Evolutionary conservation across 2,888 invertebrate species (phyloP).

Genomic region (Ophion ellenae): DNA sequence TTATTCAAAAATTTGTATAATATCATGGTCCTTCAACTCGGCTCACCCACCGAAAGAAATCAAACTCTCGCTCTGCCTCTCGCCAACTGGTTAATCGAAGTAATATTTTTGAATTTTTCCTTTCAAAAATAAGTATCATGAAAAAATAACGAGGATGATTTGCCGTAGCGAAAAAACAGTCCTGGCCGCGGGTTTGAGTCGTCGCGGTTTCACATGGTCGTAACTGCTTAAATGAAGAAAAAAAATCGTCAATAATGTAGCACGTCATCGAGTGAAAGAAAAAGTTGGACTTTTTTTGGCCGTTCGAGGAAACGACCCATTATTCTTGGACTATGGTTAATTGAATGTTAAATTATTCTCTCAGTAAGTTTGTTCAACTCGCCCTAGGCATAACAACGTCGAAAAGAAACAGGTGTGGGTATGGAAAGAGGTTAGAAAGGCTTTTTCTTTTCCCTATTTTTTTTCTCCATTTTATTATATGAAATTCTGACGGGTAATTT

Average conservation of each 20-base stretch:
- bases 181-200: background rate
- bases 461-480: constrained; percentile 31
- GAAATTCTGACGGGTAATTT: constrained; percentile 57
- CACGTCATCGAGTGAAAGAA: constrained; percentile 16
- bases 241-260: constrained; percentile 31
- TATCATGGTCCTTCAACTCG: background rate
- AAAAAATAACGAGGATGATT: too few relatives aligned
- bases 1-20: too few relatives aligned
- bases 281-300: constrained; percentile 26
- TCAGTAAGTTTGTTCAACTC: constrained; percentile 56
- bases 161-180: background rate
- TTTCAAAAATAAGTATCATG: too few relatives aligned
- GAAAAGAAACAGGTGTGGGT: constrained; percentile 18
- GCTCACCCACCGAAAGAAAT: background rate
- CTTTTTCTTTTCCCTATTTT: constrained; percentile 32
- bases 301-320: constrained; percentile 35
- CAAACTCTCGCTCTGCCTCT: background rate
- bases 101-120: background rate
- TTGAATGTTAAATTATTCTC: constrained; percentile 65
- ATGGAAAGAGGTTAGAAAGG: constrained; percentile 27
- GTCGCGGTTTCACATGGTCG: background rate
- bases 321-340: constrained; percentile 54
- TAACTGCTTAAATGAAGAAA: constrained; percentile 1
- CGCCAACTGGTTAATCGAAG: background rate
- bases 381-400: constrained; percentile 15